A percentile compares a stretch with the other conserved stretches of the same genome.
Conservation (phyloP, 2,888 invertebrate species). For the Arrhopalites spinosus region DNA sequence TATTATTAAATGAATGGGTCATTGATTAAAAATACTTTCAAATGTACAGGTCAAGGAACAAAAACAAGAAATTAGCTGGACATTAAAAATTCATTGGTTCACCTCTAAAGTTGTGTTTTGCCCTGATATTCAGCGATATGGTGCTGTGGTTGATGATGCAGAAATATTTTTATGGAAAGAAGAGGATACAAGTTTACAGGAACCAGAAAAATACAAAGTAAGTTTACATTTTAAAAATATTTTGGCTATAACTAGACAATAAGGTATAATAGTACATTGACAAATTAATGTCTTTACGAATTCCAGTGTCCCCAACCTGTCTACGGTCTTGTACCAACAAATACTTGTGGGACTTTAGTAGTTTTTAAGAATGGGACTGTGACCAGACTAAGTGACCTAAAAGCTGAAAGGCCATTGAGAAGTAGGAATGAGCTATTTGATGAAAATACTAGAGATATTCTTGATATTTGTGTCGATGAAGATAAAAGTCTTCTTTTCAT, state of each 20-base stretch:
- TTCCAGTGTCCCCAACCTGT: slow-evolving; percentile 44
- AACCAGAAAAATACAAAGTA: slow-evolving; percentile 49
- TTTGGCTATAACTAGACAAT: too few species aligned
- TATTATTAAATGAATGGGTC: not conserved
- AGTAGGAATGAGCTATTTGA: slow-evolving; percentile 6
- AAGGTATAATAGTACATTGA: too few species aligned
- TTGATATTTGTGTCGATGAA: slow-evolving; percentile 41
- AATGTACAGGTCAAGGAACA: slow-evolving; percentile 47
- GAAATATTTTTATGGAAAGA: slow-evolving; percentile 50
- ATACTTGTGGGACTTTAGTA: slow-evolving; percentile 41
- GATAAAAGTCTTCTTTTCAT: slow-evolving; percentile 22
- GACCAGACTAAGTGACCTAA: slow-evolving; percentile 23
- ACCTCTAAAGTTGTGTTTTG: slow-evolving; percentile 53
- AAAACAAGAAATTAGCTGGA: slow-evolving; percentile 53
- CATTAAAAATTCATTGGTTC: slow-evolving; percentile 51
- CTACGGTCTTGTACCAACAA: slow-evolving; percentile 39
- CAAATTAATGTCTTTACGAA: too few species aligned
- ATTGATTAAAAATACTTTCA: too few species aligned
- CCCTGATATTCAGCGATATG: slow-evolving; percentile 50
- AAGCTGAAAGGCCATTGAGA: not conserved
- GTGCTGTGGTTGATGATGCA: slow-evolving; percentile 47
- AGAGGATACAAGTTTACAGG: slow-evolving; percentile 41
- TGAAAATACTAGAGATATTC: slow-evolving; percentile 21
- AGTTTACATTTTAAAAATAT: too few species aligned
- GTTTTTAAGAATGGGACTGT: slow-evolving; percentile 48